Percentiles rank a stretch among this genome's conserved stretches.
Evolutionary conservation across 2,113 vertebrate genomes (phyloP).

Genomic region (Neodon shergylaensis): DNA sequence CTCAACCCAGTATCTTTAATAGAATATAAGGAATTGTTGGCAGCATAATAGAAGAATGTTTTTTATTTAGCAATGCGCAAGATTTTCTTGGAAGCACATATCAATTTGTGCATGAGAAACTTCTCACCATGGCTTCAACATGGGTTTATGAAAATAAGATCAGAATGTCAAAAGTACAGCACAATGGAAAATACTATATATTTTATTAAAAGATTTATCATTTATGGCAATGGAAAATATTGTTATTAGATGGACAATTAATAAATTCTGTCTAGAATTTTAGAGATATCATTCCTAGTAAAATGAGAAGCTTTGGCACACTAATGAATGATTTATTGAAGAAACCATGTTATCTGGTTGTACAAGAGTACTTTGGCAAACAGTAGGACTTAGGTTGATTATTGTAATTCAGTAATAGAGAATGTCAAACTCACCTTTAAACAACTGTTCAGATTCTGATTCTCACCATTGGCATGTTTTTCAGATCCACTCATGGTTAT

Average conservation of each 20-base stretch:
- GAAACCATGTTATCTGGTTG: not conserved
- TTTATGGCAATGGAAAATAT: not conserved
- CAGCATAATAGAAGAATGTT: not conserved
- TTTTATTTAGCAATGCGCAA: not conserved
- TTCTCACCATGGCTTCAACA: not conserved
- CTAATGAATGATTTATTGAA: not conserved
- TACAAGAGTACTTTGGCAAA: not conserved
- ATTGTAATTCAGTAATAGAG: not conserved
- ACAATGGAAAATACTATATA: not conserved
- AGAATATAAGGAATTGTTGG: not conserved
- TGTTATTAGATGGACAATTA: not conserved
- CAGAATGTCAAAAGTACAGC: not conserved
- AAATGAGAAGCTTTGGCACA: not conserved
- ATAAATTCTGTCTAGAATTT: not conserved
- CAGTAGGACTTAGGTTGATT: not conserved
- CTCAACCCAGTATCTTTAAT: not conserved
- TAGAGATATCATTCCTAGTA: not conserved
- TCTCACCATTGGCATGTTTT: not conserved
- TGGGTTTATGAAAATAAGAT: not conserved
- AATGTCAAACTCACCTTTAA: not conserved
- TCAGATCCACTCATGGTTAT: fast-evolving
- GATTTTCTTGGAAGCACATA: not conserved
- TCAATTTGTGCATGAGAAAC: not conserved
- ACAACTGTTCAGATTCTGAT: not conserved
- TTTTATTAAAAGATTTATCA: not conserved